These are phyloP conservation scores for Hyles vespertilio DNA, from an alignment of 1,140 invertebrate genomes.

Conservation along the genomic window DNA sequence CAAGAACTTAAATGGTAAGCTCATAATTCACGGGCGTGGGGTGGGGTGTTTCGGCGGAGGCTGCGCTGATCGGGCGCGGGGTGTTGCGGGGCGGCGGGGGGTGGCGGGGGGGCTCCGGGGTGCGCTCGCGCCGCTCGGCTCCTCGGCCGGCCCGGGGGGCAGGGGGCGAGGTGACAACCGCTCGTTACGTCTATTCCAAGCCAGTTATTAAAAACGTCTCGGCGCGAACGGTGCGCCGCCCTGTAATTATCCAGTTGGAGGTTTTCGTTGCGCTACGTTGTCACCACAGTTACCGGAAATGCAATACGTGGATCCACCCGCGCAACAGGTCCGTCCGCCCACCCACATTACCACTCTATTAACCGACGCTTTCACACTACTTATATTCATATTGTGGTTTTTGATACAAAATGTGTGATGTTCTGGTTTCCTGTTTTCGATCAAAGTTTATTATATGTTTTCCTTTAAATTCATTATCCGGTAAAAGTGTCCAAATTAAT, in stretches of 20 bases:
- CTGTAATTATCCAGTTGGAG: conserved; percentile 75
- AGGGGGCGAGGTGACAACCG: conserved; percentile 69
- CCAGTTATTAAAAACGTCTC: conserved; percentile 78
- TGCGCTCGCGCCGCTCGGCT: conserved; percentile 28
- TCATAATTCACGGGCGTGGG: conserved; percentile 61
- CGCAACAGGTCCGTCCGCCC: conserved; percentile 68
- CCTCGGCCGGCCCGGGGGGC: conserved; percentile 10
- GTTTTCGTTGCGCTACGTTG: conserved; percentile 61
- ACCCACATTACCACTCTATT: conserved; percentile 33
- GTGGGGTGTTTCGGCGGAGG: conserved; percentile 51
- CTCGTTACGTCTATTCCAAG: conserved; percentile 74
- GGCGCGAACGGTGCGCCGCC: conserved; percentile 72
- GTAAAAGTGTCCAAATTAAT: no score
- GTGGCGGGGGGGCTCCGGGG: conserved; percentile 21
- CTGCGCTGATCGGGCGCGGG: conserved; percentile 32
- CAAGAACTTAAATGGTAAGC: conserved; percentile 36
- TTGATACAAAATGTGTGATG: neutral
- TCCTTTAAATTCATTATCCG: neutral
- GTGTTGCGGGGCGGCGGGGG: conserved; percentile 28
- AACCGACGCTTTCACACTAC: conserved; percentile 4
- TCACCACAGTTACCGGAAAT: conserved; percentile 66
- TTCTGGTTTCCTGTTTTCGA: conserved; percentile 5
- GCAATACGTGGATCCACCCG: conserved; percentile 70
- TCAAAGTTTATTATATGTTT: neutral
- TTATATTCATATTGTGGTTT: conserved; percentile 1